Conservation (phyloP, 2,888 invertebrate genomes). For the Psylliodes chrysocephalus region DNA sequence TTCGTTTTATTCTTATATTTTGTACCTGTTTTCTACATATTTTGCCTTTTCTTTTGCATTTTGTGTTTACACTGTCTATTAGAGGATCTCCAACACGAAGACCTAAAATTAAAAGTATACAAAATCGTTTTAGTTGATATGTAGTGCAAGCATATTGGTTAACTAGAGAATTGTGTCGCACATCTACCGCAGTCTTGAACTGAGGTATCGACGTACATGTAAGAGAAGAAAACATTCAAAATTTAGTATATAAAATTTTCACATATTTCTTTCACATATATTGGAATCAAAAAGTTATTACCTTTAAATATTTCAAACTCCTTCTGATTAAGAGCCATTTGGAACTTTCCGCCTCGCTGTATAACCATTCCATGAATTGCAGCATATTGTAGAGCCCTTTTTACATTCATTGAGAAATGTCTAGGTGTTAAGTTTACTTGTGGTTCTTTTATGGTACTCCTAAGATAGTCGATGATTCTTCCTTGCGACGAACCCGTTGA, state of each 20-base stretch:
- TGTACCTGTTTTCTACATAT: constrained; percentile 1
- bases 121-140: background rate
- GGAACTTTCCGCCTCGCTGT: constrained; percentile 44
- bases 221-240: too few species aligned
- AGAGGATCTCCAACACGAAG: constrained; percentile 35
- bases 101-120: background rate
- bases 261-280: too few species aligned
- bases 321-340: constrained; percentile 41
- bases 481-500: constrained; percentile 47
- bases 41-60: constrained; percentile 3
- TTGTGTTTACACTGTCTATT: constrained; percentile 22
- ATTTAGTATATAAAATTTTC: too few species aligned
- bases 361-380: constrained; percentile 48
- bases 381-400: constrained; percentile 50
- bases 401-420: constrained; percentile 47
- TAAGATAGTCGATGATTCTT: constrained; percentile 43
- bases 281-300: too few species aligned
- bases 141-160: too few species aligned
- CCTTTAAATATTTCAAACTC: constrained; percentile 46
- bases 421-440: constrained; percentile 39
- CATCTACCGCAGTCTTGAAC: too few species aligned
- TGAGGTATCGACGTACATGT: too few species aligned
- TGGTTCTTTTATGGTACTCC: constrained; percentile 32
- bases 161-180: too few species aligned
- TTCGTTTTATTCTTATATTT: background rate